A percentile compares a stretch with the other conserved stretches of the same genome.
Evolutionary conservation across 2,113 vertebrate species (phyloP).

Genomic region (Thamnophis sirtalis): DNA sequence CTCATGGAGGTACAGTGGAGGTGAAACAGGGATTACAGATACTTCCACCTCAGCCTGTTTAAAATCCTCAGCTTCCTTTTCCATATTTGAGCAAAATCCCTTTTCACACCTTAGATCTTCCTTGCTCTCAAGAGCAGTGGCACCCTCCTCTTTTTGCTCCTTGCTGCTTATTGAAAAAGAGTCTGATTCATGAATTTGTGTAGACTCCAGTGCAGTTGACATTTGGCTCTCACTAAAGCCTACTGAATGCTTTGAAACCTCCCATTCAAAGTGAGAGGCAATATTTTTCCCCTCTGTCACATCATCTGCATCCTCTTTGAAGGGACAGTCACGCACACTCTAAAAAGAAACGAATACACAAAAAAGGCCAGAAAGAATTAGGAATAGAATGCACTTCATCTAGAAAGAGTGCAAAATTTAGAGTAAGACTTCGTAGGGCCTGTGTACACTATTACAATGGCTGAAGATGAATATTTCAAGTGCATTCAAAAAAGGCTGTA

Average conservation of each 20-base stretch:
- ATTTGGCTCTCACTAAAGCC: conserved; percentile 62
- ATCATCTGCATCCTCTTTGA: conserved; percentile 68
- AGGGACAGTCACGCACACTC: conserved; percentile 67
- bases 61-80: conserved; percentile 51
- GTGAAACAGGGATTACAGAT: conserved; percentile 40
- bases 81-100: conserved; percentile 51
- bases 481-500: not conserved
- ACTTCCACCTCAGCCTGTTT: conserved; percentile 38
- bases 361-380: conserved; percentile 66
- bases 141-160: conserved; percentile 54
- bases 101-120: conserved; percentile 54
- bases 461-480: not conserved
- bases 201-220: conserved; percentile 47
- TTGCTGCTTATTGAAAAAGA: conserved; percentile 61
- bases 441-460: not conserved
- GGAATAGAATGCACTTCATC: conserved; percentile 40
- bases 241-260: conserved; percentile 61
- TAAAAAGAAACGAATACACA: conserved; percentile 74
- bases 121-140: conserved; percentile 45
- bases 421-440: not conserved
- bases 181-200: conserved; percentile 45
- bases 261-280: conserved; percentile 57
- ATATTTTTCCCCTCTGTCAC: conserved; percentile 60
- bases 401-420: conserved; percentile 45
- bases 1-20: conserved; percentile 43